A percentile compares a stretch with the other conserved stretches of the same genome.
Evolutionary conservation across 2,888 invertebrate species (phyloP).

Genomic region (Podabrus alpinus): DNA sequence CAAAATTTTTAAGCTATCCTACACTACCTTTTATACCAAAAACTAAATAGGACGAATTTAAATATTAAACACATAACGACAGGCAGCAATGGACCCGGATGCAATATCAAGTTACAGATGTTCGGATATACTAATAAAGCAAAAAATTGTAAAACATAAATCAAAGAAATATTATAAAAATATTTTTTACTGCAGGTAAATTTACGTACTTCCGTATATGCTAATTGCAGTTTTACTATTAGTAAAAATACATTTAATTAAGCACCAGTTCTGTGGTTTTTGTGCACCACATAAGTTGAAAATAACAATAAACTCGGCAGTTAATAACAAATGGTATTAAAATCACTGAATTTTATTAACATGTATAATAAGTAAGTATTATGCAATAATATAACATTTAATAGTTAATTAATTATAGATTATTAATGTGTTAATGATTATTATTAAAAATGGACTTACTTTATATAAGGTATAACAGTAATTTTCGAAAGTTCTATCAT

Average conservation of each 20-base stretch:
- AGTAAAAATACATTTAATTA: neutral
- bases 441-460: no score
- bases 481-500: no score
- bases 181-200: conserved; percentile 2
- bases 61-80: conserved; percentile 47
- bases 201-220: neutral
- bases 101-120: conserved; percentile 40
- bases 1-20: conserved; percentile 10
- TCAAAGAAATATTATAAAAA: conserved; percentile 10
- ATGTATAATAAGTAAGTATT: neutral
- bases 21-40: neutral
- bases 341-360: neutral
- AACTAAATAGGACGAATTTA: conserved; percentile 17
- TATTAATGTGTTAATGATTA: no score
- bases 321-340: neutral
- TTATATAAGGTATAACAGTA: no score
- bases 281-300: neutral
- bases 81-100: conserved; percentile 45
- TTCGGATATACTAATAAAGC: conserved; percentile 5
- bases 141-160: conserved; percentile 20
- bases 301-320: neutral
- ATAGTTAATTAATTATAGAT: no score
- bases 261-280: neutral
- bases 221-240: neutral
- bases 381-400: neutral